Base-by-base conservation (phyloP, 2,888 invertebrate genomes). In the Nomada flava region DNA sequence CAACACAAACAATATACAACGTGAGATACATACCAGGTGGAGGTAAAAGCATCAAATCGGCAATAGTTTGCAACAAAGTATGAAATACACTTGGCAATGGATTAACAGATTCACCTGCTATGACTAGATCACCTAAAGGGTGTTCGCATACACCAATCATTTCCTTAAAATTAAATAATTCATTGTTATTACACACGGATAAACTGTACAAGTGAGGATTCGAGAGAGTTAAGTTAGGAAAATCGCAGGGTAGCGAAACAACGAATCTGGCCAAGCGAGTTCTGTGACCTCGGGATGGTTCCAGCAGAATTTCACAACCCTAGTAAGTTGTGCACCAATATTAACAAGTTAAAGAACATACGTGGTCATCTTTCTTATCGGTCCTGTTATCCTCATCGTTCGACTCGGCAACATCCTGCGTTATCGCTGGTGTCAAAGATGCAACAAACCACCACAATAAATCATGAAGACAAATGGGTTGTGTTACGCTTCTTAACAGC, bases 381-480 rank as follows among this genome's bases (percentile, higher is more conserved):
- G 93, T 89, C 84, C 94, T 93, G 83, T 94, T 95, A 79, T 96
- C 96, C 59, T 95, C 95, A 57, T 95, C 95, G 36, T 94, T 94
- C 2, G 83, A 75, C 10, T 92, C 91, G 5, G 87, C 74, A 13
- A 88, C 76, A 69, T 95, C 95, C 1, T 94, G 90, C 23, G 89
- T 23, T 57, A 94, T 94, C 1, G 93, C 90, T 0, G 96, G 95
- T 2, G 96, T 96, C 55, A 99, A 95, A 0, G 98, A 97, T 18
- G 97, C 96, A 29, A 98, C 98, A 93, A 99, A 98, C 97, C 98
- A 98, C 99, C 99, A 99, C 93, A 99, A 95, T 13, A 99, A 95
- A 94, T 99, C 99, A 90, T 99, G 99, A 26, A 99, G 95, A 91
- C 98, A 97, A 5, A 97, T 96, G 4, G 98, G 97, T 92, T 98